These are phyloP conservation scores for Pituophis catenifer DNA, from an alignment of 2,113 vertebrate genomes.

Conservation along the genomic window DNA sequence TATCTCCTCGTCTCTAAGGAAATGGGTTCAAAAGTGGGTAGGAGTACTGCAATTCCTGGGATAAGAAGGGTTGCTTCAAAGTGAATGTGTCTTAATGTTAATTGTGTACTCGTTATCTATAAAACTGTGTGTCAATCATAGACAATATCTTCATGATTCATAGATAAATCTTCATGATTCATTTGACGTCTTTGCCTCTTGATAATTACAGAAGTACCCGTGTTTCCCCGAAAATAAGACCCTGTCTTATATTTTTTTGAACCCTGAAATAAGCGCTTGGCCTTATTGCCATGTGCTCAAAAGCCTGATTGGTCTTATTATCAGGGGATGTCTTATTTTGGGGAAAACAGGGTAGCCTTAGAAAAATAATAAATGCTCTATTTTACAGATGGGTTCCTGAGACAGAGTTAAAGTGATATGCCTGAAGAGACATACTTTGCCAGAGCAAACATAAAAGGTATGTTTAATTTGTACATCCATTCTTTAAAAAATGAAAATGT, in stretches of 20 bases:
- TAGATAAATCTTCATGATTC: too few relatives aligned
- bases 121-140: background rate
- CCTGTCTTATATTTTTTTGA: too few relatives aligned
- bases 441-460: background rate
- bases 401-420: background rate
- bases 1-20: background rate
- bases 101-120: background rate
- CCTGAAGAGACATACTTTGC: background rate
- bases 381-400: slow-evolving; percentile 6
- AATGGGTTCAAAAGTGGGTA: background rate
- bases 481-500: background rate
- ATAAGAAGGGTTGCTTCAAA: background rate
- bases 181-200: background rate
- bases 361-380: background rate
- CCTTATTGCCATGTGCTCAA: too few relatives aligned
- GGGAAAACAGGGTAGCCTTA: background rate
- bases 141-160: background rate
- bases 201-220: background rate
- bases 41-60: background rate
- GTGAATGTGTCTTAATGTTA: background rate
- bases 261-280: too few relatives aligned
- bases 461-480: background rate
- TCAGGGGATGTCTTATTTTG: too few relatives aligned
- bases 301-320: too few relatives aligned
- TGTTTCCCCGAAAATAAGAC: too few relatives aligned